Conservation (phyloP, 2,797 vertebrate genomes). For the Gobio occitaniae region DNA sequence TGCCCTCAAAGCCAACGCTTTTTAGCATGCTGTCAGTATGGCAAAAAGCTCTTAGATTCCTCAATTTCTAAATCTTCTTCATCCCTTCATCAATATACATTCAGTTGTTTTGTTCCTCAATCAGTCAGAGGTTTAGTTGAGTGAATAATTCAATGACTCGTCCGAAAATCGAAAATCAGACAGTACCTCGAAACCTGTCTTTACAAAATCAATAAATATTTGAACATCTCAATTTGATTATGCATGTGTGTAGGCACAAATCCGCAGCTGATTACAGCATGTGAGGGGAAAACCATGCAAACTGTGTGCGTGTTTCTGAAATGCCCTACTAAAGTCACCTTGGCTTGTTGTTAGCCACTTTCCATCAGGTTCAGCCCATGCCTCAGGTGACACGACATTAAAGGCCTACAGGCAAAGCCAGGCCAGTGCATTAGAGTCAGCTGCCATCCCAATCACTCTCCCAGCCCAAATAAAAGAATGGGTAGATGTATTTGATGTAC, state of each 20-base stretch:
- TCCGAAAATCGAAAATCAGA: not conserved
- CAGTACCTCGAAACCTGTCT: not conserved
- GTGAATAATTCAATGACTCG: not conserved
- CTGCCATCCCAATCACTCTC: slow-evolving; percentile 55
- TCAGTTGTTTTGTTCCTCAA: not conserved
- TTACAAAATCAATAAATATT: not conserved
- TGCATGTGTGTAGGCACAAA: not conserved
- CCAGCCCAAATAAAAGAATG: slow-evolving; percentile 62
- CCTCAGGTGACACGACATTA: slow-evolving; percentile 35
- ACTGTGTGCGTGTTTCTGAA: not conserved
- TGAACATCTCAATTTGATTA: not conserved
- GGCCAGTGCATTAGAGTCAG: slow-evolving; percentile 49
- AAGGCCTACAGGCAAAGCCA: slow-evolving; percentile 32
- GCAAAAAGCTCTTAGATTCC: slow-evolving; percentile 32
- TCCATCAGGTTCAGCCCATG: slow-evolving; percentile 47
- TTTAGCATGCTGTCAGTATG: slow-evolving; percentile 36
- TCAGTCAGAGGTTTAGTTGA: not conserved
- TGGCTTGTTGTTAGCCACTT: slow-evolving; percentile 37
- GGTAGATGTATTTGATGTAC: slow-evolving; percentile 63
- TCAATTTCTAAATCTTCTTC: slow-evolving; percentile 29
- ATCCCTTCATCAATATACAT: slow-evolving; percentile 21
- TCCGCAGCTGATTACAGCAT: not conserved
- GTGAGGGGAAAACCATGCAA: not conserved
- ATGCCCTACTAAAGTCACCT: slow-evolving; percentile 45
- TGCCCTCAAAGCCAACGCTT: slow-evolving; percentile 40